phyloP scores from a whole-genome alignment of 2,797 vertebrate species.

The Gallirallus australis region DNA sequence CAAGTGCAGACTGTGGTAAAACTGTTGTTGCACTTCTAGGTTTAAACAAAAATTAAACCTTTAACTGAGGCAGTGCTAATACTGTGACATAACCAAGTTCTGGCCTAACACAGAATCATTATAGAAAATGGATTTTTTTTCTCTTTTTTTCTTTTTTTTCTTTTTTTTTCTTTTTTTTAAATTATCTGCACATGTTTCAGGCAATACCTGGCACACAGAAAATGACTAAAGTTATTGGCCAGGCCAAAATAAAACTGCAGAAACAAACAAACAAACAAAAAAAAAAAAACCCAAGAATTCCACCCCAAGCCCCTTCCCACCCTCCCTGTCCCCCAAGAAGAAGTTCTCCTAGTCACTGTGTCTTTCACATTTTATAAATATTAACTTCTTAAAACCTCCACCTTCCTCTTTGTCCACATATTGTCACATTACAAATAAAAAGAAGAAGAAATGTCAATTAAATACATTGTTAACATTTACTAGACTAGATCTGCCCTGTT shows the following conservation, averaged over 20 bases:
- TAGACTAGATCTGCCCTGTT: conserved; percentile 82
- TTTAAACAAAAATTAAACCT: conserved; percentile 84
- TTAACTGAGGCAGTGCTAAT: conserved; percentile 82
- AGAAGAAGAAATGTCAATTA: conserved; percentile 88
- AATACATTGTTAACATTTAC: conserved; percentile 87
- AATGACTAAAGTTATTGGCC: conserved; percentile 77
- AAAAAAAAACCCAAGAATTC: conserved; percentile 48
- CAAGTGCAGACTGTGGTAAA: conserved; percentile 77
- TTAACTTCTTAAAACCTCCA: conserved; percentile 83
- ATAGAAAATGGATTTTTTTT: conserved; percentile 71
- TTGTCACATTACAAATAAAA: conserved; percentile 86
- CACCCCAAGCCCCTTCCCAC: conserved; percentile 64
- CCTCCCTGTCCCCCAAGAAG: conserved; percentile 74
- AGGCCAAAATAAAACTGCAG: conserved; percentile 75
- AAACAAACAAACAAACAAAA: conserved; percentile 71
- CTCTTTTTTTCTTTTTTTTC: neutral
- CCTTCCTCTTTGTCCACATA: conserved; percentile 83
- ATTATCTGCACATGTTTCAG: conserved; percentile 77
- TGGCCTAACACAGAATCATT: conserved; percentile 77
- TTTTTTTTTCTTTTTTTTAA: neutral
- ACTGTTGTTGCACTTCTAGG: conserved; percentile 79
- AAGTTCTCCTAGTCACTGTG: conserved; percentile 80
- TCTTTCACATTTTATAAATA: conserved; percentile 91
- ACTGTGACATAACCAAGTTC: conserved; percentile 83
- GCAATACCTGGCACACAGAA: conserved; percentile 83